Conservation (phyloP, 1,140 invertebrate genomes). For the Gryon sp. region DNA sequence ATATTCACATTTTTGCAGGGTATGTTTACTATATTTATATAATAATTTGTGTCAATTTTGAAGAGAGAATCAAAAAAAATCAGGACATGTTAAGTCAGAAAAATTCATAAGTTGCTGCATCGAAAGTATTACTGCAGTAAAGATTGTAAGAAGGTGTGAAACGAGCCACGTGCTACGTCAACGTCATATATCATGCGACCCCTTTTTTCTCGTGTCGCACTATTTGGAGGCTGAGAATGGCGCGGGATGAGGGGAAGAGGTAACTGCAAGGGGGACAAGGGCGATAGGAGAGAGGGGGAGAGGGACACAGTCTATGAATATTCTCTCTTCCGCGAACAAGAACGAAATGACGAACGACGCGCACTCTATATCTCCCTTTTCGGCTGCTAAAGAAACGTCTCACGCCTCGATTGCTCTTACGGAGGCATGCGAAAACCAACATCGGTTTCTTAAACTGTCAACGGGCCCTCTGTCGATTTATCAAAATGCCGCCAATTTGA, state of each 20-base stretch:
- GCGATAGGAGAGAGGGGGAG: too few species aligned
- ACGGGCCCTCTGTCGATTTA: slow-evolving; percentile 66
- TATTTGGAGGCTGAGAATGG: slow-evolving; percentile 36
- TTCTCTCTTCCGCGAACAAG: slow-evolving; percentile 69
- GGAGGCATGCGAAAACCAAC: slow-evolving; percentile 70
- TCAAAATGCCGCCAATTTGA: slow-evolving; percentile 73
- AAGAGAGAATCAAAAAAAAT: too few species aligned
- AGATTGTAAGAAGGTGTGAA: slow-evolving; percentile 74
- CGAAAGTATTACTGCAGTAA: slow-evolving; percentile 39
- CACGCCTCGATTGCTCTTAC: slow-evolving; percentile 67
- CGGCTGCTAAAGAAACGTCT: slow-evolving; percentile 63
- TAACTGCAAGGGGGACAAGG: too few species aligned
- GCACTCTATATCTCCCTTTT: slow-evolving; percentile 64
- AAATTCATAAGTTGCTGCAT: slow-evolving; percentile 39
- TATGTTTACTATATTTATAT: too few species aligned
- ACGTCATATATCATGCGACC: slow-evolving; percentile 73
- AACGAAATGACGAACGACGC: slow-evolving; percentile 75
- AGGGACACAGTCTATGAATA: slow-evolving; percentile 74
- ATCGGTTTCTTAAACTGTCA: slow-evolving; percentile 77
- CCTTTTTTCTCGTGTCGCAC: slow-evolving; percentile 62
- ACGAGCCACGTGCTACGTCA: slow-evolving; percentile 71
- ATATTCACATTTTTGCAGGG: too few species aligned
- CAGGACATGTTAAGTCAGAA: slow-evolving; percentile 22
- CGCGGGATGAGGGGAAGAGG: slow-evolving; percentile 30
- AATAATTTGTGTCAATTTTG: too few species aligned